Evolutionary conservation across 2,888 invertebrate species (phyloP).

Genomic region (Artemia sinica): DNA sequence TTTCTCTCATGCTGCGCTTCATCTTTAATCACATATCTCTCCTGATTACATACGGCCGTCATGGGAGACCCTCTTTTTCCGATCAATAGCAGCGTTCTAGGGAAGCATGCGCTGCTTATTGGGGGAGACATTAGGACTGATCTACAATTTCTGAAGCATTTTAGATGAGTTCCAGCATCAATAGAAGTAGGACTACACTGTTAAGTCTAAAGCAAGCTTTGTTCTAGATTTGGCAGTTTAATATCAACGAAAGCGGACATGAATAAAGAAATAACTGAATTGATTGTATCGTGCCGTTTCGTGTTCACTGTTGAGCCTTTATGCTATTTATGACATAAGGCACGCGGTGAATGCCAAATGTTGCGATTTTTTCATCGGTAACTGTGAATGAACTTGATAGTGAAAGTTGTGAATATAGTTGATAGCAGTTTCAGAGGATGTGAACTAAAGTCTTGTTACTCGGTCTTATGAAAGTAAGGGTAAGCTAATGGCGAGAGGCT

Average conservation of each 20-base stretch:
- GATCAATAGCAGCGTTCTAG: neutral
- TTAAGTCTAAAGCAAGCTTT: neutral
- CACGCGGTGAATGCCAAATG: slow-evolving; percentile 14
- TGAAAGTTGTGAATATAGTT: no score
- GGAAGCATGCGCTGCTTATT: slow-evolving; percentile 8
- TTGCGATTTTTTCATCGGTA: neutral
- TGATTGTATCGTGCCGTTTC: neutral
- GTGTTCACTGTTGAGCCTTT: slow-evolving; percentile 13
- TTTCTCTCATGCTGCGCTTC: neutral
- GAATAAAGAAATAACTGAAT: neutral
- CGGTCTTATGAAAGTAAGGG: no score
- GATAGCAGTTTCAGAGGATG: no score
- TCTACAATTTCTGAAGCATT: neutral
- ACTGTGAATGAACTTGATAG: no score
- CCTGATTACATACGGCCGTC: neutral
- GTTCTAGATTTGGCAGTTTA: slow-evolving; percentile 6
- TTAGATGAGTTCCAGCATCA: slow-evolving; percentile 8
- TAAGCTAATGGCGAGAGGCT: no score
- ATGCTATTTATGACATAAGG: slow-evolving; percentile 4
- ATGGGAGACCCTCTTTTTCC: neutral
- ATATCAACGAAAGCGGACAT: neutral
- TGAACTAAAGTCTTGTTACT: no score
- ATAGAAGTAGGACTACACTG: neutral
- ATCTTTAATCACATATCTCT: slow-evolving; percentile 12
- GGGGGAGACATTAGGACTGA: slow-evolving; percentile 8